Conservation (phyloP, 2,797 vertebrate species). For the Enteromius mattozi region DNA sequence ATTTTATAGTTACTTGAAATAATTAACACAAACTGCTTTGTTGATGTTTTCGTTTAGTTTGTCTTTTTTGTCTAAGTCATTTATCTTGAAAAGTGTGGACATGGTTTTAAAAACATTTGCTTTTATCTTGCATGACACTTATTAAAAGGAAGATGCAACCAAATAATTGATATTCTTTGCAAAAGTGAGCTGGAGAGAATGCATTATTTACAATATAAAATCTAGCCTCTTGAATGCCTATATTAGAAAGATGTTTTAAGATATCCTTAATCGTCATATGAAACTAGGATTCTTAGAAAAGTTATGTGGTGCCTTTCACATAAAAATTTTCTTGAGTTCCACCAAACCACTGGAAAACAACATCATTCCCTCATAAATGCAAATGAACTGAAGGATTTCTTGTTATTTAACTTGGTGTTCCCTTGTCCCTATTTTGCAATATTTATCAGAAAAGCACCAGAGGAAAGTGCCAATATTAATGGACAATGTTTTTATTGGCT, state of each 20-base stretch:
- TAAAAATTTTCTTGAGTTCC: background rate
- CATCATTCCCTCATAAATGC: slow-evolving; percentile 24
- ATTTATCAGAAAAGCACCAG: slow-evolving; percentile 24
- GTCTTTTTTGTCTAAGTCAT: background rate
- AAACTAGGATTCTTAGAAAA: slow-evolving; percentile 36
- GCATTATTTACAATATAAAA: background rate
- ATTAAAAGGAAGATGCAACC: slow-evolving; percentile 12
- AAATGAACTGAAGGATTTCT: slow-evolving; percentile 43
- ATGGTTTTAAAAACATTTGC: background rate
- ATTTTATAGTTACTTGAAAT: background rate
- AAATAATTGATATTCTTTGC: slow-evolving; percentile 33
- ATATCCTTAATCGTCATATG: background rate
- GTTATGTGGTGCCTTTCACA: background rate
- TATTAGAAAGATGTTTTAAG: background rate
- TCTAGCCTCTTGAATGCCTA: slow-evolving; percentile 13
- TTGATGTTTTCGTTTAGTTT: background rate
- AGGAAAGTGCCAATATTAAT: slow-evolving; percentile 21
- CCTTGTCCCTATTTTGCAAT: slow-evolving; percentile 42
- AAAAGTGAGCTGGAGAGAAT: slow-evolving; percentile 27
- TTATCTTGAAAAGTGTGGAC: too few species aligned
- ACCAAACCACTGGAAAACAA: background rate
- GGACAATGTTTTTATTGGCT: slow-evolving; percentile 37
- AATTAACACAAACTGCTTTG: too few species aligned
- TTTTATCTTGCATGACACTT: background rate
- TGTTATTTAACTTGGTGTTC: slow-evolving; percentile 38